phyloP scores from a whole-genome alignment of 2,888 invertebrate species.

The Neoaliturus tenellus region DNA sequence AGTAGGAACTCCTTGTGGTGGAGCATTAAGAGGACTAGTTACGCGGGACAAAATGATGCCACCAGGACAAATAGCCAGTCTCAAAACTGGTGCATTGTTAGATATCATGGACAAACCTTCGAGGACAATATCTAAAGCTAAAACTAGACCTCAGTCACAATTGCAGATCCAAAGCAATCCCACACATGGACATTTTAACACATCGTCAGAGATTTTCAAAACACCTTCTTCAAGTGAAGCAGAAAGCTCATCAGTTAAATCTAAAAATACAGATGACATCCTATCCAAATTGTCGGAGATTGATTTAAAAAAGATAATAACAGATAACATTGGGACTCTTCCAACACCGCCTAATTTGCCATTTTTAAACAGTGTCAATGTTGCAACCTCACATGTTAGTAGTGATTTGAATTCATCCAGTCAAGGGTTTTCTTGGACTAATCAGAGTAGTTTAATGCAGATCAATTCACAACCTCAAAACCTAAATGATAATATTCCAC shows the following conservation, averaged over 20 bases:
- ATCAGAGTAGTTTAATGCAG: not conserved
- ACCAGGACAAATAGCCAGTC: conserved; percentile 38
- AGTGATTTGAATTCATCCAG: not conserved
- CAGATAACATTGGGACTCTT: conserved; percentile 39
- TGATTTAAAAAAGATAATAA: conserved; percentile 48
- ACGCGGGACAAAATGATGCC: conserved; percentile 37
- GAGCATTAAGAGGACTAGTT: conserved; percentile 48
- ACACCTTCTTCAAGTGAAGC: not conserved
- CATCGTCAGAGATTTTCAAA: not conserved
- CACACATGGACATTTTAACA: not conserved
- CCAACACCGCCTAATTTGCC: conserved; percentile 38
- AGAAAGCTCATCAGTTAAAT: not conserved
- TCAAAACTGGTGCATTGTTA: conserved; percentile 51
- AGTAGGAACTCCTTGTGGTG: conserved; percentile 49
- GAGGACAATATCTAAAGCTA: not conserved
- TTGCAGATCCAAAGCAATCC: not conserved
- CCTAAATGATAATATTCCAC: not conserved
- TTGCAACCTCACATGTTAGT: not conserved
- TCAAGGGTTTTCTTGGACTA: not conserved
- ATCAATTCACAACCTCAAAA: not conserved
- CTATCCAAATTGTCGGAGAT: conserved; percentile 39
- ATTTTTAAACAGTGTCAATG: conserved; percentile 10
- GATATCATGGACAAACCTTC: conserved; percentile 38
- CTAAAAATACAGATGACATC: not conserved
- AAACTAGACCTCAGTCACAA: not conserved